Evolutionary conservation across 2,888 invertebrate species (phyloP).

Genomic region (Cylindroiulus punctatus): DNA sequence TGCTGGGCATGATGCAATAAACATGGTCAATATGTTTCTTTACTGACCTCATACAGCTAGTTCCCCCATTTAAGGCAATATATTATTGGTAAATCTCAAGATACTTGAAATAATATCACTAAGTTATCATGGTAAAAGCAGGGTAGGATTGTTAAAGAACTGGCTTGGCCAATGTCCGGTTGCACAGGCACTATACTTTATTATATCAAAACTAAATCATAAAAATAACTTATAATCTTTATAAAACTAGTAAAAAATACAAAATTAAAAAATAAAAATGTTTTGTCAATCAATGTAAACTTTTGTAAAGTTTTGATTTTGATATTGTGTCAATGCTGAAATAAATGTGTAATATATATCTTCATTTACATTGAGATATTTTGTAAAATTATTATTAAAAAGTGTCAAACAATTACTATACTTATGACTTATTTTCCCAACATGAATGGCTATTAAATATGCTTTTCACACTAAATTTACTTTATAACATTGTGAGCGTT

Average conservation of each 20-base stretch:
- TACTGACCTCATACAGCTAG: slow-evolving; percentile 7
- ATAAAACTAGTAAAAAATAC: too few relatives aligned
- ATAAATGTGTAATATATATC: not conserved
- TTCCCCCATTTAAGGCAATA: not conserved
- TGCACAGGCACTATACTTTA: not conserved
- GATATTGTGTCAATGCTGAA: not conserved
- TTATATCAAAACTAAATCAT: not conserved
- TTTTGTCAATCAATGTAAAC: not conserved
- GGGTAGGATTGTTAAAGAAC: not conserved
- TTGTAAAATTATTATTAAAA: slow-evolving; percentile 19
- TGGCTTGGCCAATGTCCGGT: not conserved
- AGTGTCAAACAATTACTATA: not conserved
- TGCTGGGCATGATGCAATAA: not conserved
- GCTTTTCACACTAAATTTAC: too few relatives aligned
- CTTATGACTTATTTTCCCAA: too few relatives aligned
- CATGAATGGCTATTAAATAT: too few relatives aligned
- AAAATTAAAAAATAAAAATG: not conserved
- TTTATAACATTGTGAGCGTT: too few relatives aligned
- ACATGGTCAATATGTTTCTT: not conserved
- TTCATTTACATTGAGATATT: not conserved
- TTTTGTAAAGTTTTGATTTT: not conserved
- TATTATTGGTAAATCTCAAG: not conserved
- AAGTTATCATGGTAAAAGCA: not conserved
- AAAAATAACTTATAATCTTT: not conserved
- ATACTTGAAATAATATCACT: not conserved